A percentile compares a stretch with the other conserved stretches of the same genome.
Evolutionary conservation across 2,113 vertebrate genomes (phyloP).

Genomic region (Erythrocercus mccallii): DNA sequence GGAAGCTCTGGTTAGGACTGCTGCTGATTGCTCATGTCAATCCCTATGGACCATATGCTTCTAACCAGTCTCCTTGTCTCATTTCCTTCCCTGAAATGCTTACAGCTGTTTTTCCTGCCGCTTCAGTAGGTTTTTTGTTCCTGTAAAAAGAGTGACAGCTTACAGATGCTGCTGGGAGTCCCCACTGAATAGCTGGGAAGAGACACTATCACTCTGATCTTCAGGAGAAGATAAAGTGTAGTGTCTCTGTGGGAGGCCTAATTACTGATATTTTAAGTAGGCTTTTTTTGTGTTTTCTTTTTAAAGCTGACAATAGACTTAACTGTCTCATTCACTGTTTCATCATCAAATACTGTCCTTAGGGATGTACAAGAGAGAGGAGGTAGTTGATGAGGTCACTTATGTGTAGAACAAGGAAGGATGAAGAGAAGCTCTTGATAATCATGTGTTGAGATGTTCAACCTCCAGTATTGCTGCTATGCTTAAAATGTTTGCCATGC

Average conservation of each 20-base stretch:
- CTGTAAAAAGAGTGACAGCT: conserved; percentile 21
- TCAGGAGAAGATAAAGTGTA: not conserved
- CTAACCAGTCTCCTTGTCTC: conserved; percentile 11
- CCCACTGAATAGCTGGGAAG: not conserved
- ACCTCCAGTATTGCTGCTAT: not conserved
- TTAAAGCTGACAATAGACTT: not conserved
- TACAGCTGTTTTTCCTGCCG: conserved; percentile 39
- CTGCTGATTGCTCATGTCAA: not conserved
- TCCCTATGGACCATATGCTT: conserved; percentile 31
- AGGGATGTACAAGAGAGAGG: not conserved
- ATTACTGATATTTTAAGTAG: conserved; percentile 10
- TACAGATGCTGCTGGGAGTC: conserved; percentile 33
- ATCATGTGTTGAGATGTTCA: not conserved
- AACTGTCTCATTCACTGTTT: not conserved
- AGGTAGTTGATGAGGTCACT: not conserved
- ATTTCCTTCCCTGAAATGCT: conserved; percentile 41
- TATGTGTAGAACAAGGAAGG: not conserved
- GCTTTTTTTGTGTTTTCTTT: not conserved
- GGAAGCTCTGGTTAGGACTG: not conserved
- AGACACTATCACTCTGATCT: not conserved
- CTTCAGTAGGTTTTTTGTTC: conserved; percentile 53
- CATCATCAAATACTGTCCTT: not conserved
- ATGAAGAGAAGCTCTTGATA: not conserved
- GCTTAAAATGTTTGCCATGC: not conserved
- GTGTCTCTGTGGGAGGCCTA: not conserved